Evolutionary conservation across 2,113 vertebrate species (phyloP), one percentile per base, ranked within the genome.

Genomic region (Axis porcinus): DNA sequence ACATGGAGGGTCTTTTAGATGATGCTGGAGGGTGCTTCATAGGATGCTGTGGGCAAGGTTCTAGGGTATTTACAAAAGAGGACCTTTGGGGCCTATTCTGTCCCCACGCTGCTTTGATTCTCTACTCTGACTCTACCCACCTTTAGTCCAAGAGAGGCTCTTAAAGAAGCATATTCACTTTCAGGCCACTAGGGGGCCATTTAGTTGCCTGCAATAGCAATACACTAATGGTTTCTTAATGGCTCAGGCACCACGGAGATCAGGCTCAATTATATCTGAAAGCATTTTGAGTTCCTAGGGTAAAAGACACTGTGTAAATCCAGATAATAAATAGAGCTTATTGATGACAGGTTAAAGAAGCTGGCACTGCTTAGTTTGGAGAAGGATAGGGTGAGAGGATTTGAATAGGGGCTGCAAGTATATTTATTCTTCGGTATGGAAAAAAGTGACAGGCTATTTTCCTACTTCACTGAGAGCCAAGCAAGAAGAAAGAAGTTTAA

Each of bases 151-250:
- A 62, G 70, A 93, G 96, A 97, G 30, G 91, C 95, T 97, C 88
- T 98, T 97, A 94, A 67, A 95, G 89, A 89, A 54, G 62, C 86
- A 62, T 57, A 87, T 98, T 95, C 98, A 93, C 95, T 94, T 95
- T 97, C 91, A 96, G 91, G 93, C 98, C 98, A 98, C 98, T 97
- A 98, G 98, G 98, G 98, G 98, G 98, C 97, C 97, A 97, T 95
- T 98, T 96, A 95, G 94, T 74, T 86, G 95, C 86, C 91, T 91
- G 82, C 86, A 91, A 85, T 74, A 85, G 95, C 47, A 98, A 95
- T 87, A 93, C 82, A 78, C 94, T 98, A 98, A 98, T 97, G 98
- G 97, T 97, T 97, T 97, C 96, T 98, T 98, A 98, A 98, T 98
- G 97, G 96, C 95, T 98, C 83, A 89, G 93, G 93, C 97, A 98